Base-by-base conservation (phyloP, 1,140 invertebrate genomes). In the Sitobion miscanthi region DNA sequence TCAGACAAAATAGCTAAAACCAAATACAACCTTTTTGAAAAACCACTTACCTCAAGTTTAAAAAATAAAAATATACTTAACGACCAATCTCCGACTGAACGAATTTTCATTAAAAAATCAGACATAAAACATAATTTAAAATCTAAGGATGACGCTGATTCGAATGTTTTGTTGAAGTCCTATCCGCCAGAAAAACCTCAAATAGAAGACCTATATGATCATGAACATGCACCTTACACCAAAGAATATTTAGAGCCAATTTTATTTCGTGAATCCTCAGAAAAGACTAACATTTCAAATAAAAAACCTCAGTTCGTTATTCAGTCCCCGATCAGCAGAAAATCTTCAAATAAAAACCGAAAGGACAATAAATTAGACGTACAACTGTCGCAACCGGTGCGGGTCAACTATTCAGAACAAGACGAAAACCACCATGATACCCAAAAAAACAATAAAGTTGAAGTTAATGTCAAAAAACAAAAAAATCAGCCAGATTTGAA, bases 181-280 rank as follows among this genome's bases (percentile, higher is more conserved):
- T 20, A 87, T n/a, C 30, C 9, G 21, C 45, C 17, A 54, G 20
- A 89, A 42, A 1, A 35, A 52, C 8, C 30, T n/a, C 47, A 52
- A 52, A 2, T n/a, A 21, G 30, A 23, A n/a, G 17, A 52, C 9
- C 1, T 21, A 9, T 54, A 42, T 21, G 90, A 83, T 17, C 3
- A 49, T 38, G 90, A 91, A 82, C 91, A 93, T 30, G 77, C 49
- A 4, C 77, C 77, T 5, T 93, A 93, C 9, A 85, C 38, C 8
- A 9, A 21, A 2, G 52, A 93, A 8, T 47, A 93, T 86, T 20
- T 93, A 21, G 30, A 38, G 38, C 91, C 91, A 54, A 93, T 93
- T 21, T 2, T 38, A 42, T 82, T 91, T 49, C n/a, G 38, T 23
- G n/a, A 38, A 49, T 1, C 2, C 0, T 21, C 21, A 21, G 35